Conservation (phyloP, 2,888 invertebrate genomes). For the Ophioninae sp. region DNA sequence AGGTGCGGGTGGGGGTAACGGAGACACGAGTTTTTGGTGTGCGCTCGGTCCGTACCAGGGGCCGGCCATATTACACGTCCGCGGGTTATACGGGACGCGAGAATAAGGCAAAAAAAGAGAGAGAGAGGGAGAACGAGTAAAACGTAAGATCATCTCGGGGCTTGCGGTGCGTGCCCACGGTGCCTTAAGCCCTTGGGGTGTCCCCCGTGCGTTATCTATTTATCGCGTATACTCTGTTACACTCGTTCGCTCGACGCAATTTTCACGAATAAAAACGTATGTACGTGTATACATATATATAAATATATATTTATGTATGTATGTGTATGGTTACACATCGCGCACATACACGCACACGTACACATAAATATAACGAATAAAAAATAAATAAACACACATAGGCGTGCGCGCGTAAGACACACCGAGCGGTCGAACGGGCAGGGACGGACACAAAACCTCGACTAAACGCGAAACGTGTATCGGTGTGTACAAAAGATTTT, state of each 20-base stretch:
- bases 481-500: constrained; percentile 23
- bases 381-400: constrained; percentile 49
- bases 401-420: constrained; percentile 25
- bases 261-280: constrained; percentile 33
- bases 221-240: constrained; percentile 23
- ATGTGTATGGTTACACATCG: neutral
- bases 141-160: constrained; percentile 41
- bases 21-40: constrained; percentile 63
- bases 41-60: constrained; percentile 62
- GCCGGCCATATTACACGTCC: constrained; percentile 73
- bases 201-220: constrained; percentile 34
- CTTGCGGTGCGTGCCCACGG: constrained; percentile 47
- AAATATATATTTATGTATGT: constrained; percentile 1
- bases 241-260: constrained; percentile 33
- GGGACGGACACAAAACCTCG: constrained; percentile 37
- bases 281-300: constrained; percentile 11
- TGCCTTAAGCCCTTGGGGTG: constrained; percentile 47
- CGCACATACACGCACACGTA: constrained; percentile 11
- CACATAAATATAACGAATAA: constrained; percentile 31
- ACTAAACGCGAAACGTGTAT: constrained; percentile 50
- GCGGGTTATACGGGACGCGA: constrained; percentile 61
- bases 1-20: constrained; percentile 40
- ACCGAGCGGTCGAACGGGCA: constrained; percentile 35
- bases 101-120: constrained; percentile 37
- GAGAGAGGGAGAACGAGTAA: constrained; percentile 18